A percentile compares a stretch with the other conserved stretches of the same genome.
These are phyloP conservation scores for Oncorhynchus tshawytscha DNA, from an alignment of 2,113 vertebrate genomes.

Conservation along the genomic window DNA sequence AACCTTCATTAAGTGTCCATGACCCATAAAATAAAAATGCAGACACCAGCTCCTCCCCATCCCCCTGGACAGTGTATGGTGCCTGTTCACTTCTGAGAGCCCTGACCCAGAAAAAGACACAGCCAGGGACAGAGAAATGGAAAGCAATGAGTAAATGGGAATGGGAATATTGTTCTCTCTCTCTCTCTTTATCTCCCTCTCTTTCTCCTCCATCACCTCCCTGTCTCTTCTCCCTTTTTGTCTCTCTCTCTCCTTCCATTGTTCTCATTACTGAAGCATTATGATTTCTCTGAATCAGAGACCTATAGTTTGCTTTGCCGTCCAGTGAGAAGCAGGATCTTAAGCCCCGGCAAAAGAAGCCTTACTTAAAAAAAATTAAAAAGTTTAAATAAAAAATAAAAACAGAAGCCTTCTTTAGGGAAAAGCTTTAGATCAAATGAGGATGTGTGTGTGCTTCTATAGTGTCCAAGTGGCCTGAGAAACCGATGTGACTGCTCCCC, in stretches of 20 bases:
- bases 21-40: conserved; percentile 31
- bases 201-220: neutral
- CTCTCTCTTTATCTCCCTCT: neutral
- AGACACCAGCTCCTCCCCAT: conserved; percentile 23
- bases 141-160: neutral
- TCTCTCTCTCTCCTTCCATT: neutral
- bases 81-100: conserved; percentile 40
- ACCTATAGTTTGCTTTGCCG: too few species aligned
- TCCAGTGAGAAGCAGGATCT: too few species aligned
- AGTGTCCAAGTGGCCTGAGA: too few species aligned
- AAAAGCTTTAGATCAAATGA: too few species aligned
- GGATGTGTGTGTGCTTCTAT: too few species aligned
- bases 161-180: neutral
- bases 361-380: too few species aligned
- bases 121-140: neutral
- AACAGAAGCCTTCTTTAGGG: too few species aligned
- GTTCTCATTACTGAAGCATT: neutral
- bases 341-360: too few species aligned
- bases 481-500: too few species aligned
- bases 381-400: too few species aligned
- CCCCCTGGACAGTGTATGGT: conserved; percentile 12
- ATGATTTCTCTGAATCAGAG: too few species aligned
- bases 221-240: neutral
- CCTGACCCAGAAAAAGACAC: conserved; percentile 46
- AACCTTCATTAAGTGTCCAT: conserved; percentile 32